Evolutionary conservation across 2,797 vertebrate species (phyloP), one percentile per base, ranked within the genome.

Genomic region (Leuciscus waleckii): DNA sequence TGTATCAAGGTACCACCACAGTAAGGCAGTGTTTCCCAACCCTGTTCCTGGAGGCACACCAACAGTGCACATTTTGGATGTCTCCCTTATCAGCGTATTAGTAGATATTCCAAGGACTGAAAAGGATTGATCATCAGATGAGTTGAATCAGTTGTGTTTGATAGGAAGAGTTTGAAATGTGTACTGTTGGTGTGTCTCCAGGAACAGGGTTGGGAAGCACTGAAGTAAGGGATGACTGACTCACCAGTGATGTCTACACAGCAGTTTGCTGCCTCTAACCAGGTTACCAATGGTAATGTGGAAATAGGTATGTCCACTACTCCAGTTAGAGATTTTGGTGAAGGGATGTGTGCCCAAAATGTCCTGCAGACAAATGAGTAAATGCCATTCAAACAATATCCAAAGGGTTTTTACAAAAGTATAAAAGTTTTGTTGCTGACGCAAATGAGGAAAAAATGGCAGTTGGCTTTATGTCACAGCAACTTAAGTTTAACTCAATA

Each of bases 271-370:
- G 84, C 98, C 98, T 87, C 96, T 94, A 90, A 99, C 97, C 91
- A 99, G 93, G 93, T 99, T 99, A 49, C 98, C 98, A 0, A 99
- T 99, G 83, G 98, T 99, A 91, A 99, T 98, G 91, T 99, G 98
- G 93, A 99, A 99, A 92, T 99, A 99, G 0, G 98, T 99, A 93
- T 99, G 99, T 77, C 98, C 98, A 0, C 98, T 99, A 94, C 98
- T 99, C 98, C 98, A 99, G 94, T 99, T 99, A 75, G 98, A 99
- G 93, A 99, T 99, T 95, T 99, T 99, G 58, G 98, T 99, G 94
- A 99, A 99, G n/a, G 98, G 96, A 81, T 99, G 97, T 3, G 97
- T 99, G 74, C 95, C 97, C 89, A 99, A 89, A 86, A 99, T 96
- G 88, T 99, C 98, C 98, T 99, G 89, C n/a, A 51, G 17, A 67